These are phyloP conservation scores for Hydroisotoma schaefferi DNA, from an alignment of 2,888 invertebrate species.

Conservation along the genomic window DNA sequence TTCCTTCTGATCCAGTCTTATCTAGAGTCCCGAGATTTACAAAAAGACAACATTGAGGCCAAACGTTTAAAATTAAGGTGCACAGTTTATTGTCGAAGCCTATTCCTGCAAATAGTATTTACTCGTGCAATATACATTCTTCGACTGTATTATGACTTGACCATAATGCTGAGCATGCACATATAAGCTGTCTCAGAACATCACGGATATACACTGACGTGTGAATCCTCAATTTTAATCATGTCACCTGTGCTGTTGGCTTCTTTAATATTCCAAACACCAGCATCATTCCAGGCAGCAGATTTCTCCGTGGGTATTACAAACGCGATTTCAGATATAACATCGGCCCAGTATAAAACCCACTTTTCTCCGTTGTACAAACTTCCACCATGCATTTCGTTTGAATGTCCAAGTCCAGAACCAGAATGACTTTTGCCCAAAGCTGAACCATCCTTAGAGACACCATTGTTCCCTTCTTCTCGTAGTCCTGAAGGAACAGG, in stretches of 20 bases:
- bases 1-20: slow-evolving; percentile 20
- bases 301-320: slow-evolving; percentile 68
- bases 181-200: no score
- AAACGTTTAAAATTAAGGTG: no score
- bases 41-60: no score
- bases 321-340: slow-evolving; percentile 90
- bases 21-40: slow-evolving; percentile 26
- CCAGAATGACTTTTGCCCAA: slow-evolving; percentile 6
- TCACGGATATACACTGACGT: no score
- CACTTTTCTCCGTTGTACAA: slow-evolving; percentile 75
- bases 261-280: slow-evolving; percentile 35
- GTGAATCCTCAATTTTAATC: no score
- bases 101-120: no score
- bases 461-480: background rate
- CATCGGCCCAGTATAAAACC: slow-evolving; percentile 93
- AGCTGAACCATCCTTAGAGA: slow-evolving; percentile 7
- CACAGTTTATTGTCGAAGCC: no score
- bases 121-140: no score
- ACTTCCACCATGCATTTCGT: slow-evolving; percentile 61
- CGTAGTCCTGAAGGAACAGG: background rate
- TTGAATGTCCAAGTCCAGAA: slow-evolving; percentile 9
- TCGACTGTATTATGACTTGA: no score
- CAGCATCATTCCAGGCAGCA: slow-evolving; percentile 15
- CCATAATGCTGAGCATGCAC: no score
- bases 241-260: no score